Conservation (phyloP, 2,113 vertebrate genomes). For the Daboia siamensis region DNA sequence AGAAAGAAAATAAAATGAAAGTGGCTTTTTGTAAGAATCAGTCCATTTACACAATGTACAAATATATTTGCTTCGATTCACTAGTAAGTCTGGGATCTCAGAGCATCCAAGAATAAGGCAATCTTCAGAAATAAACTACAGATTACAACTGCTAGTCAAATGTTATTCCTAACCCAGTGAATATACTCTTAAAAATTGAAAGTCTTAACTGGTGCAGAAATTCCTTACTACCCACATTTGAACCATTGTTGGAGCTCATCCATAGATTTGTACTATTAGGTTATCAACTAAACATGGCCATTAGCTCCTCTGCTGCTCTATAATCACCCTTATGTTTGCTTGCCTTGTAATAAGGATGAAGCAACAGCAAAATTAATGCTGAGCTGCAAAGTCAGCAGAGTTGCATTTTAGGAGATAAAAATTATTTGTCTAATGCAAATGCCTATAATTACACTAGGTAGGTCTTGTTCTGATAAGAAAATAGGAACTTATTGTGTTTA, state of each 20-base stretch:
- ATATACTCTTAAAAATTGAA: background rate
- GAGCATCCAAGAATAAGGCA: background rate
- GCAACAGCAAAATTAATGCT: background rate
- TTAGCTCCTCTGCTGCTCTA: background rate
- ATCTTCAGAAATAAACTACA: background rate
- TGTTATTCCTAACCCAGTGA: background rate
- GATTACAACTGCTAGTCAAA: background rate
- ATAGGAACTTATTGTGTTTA: background rate
- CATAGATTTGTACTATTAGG: background rate
- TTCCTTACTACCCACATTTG: background rate
- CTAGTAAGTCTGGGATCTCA: background rate
- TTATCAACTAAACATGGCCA: slow-evolving; percentile 12
- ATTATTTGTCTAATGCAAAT: slow-evolving; percentile 29
- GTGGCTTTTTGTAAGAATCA: background rate
- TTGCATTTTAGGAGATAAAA: background rate
- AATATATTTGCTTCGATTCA: background rate
- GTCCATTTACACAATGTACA: background rate
- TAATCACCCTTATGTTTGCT: slow-evolving; percentile 16
- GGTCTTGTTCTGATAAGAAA: background rate
- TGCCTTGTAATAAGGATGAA: slow-evolving; percentile 20
- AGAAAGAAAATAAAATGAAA: background rate
- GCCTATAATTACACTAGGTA: background rate
- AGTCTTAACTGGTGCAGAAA: background rate
- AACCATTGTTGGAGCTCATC: background rate
- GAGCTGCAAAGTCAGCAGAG: background rate